Evolutionary conservation across 2,888 invertebrate genomes (phyloP), one percentile per base, ranked within the genome.

Genomic region (Parnassius smintheus): DNA sequence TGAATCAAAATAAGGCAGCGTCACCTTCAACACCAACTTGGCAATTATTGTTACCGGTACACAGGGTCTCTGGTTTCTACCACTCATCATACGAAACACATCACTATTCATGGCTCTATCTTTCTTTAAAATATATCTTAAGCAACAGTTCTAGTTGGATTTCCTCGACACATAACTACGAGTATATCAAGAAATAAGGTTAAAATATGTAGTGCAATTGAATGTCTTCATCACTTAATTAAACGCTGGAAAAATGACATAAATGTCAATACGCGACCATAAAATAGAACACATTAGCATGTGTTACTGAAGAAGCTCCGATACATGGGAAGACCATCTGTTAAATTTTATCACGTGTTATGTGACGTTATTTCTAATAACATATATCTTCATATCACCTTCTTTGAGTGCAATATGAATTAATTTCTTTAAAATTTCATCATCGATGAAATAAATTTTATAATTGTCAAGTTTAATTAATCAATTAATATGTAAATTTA

Each of bases 401-500:
- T 12, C 48, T 13, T 56, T 48, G 41, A 18, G 49, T 13, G 49
- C 49, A 18, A 46, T 9, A 49, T 49, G 49, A 13, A 13, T 49
- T 49, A 13, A 49, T 13, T 13, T 35, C 4, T 35, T 7, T 46
- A 46, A 46, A 46, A n/a, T 46, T 46, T 11, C 7, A n/a, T n/a
- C n/a, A 11, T 11, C 3, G 11, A 46, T 4, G n/a, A 46, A 46
- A 12, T 8, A n/a, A 46, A 1, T n/a, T 46, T 46, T n/a, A 13
- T 18, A 46, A 52, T 59, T 46, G 35, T 46, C 3, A 12, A 9
- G 59, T 46, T 53, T 42, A 55, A 42, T 55, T 45, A 10, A 35
- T 52, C 48, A 54, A 59, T 59, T 35, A 59, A 54, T 54, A 59
- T 59, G 59, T 48, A 48, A 52, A 59, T 59, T 44, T 22, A 59